These are phyloP conservation scores for Bergia puertoricense DNA, from an alignment of 92 coral and sea anemone genomes.

Conservation along the genomic window DNA sequence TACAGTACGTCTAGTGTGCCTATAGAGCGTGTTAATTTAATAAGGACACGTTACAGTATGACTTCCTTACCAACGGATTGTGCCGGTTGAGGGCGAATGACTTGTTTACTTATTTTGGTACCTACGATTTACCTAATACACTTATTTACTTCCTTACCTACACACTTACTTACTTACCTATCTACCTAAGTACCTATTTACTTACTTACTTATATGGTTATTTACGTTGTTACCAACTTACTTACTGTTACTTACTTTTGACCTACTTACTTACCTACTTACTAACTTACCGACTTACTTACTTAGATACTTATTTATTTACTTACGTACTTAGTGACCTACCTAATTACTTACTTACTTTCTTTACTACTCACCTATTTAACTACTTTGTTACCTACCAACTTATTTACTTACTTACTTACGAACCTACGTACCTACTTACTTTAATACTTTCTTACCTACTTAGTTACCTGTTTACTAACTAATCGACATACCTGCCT, in stretches of 20 bases:
- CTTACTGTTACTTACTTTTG: not conserved
- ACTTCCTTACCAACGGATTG: too few relatives aligned
- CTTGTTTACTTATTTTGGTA: too few relatives aligned
- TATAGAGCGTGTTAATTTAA: not conserved
- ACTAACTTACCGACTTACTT: not conserved
- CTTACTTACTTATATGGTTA: not conserved
- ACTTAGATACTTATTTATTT: not conserved
- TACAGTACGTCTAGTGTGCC: conserved; percentile 71
- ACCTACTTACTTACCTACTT: not conserved
- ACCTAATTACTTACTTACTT: not conserved
- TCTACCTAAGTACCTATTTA: not conserved
- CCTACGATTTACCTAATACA: too few relatives aligned
- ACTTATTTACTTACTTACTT: not conserved
- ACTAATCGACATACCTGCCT: not conserved
- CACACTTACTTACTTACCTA: not conserved
- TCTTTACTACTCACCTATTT: not conserved
- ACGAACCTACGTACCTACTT: not conserved
- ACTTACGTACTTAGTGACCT: not conserved
- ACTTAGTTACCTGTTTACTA: too few relatives aligned
- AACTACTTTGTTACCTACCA: not conserved
- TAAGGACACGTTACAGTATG: too few relatives aligned
- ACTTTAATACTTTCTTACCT: not conserved
- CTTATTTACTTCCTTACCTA: not conserved
- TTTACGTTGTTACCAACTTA: not conserved
- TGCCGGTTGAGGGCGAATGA: not conserved